phyloP scores from a whole-genome alignment of 92 coral and sea anemone species.

The Palythoa caribaeorum region DNA sequence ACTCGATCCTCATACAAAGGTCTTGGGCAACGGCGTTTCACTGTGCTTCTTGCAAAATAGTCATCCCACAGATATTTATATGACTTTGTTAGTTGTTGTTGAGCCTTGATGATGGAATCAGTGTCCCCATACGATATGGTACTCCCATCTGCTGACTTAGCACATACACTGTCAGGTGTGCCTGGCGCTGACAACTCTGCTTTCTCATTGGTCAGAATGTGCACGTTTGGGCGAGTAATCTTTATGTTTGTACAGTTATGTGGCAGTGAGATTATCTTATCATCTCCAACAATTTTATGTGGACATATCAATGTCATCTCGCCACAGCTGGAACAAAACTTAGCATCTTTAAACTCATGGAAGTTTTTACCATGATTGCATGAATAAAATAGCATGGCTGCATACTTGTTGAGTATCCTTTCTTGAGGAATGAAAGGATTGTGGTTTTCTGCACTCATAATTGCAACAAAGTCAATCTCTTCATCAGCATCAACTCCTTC shows the following conservation, averaged over 20 bases:
- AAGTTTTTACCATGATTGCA: constrained; percentile 98
- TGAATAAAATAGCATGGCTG: constrained; percentile 91
- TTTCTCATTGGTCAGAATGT: constrained; percentile 61
- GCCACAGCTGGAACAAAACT: constrained; percentile 93
- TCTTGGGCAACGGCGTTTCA: constrained; percentile 70
- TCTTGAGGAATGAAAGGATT: constrained; percentile 96
- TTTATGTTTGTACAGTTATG: constrained; percentile 95
- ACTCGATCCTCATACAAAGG: constrained; percentile 75
- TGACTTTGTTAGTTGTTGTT: constrained; percentile 86
- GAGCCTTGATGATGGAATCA: constrained; percentile 74
- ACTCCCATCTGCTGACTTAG: constrained; percentile 55
- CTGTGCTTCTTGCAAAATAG: constrained; percentile 66
- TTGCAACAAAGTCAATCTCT: constrained; percentile 90
- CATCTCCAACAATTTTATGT: constrained; percentile 81
- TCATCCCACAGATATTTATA: constrained; percentile 91
- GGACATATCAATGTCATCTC: constrained; percentile 95
- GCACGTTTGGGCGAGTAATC: constrained; percentile 88
- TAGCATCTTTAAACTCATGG: constrained; percentile 94
- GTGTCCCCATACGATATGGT: constrained; percentile 64
- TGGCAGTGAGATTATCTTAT: constrained; percentile 85
- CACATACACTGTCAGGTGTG: constrained; percentile 73
- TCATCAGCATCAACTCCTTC: constrained; percentile 69
- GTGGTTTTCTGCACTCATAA: constrained; percentile 85
- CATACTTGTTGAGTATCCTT: constrained; percentile 90
- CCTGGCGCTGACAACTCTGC: constrained; percentile 56